phyloP scores from a whole-genome alignment of 2,797 vertebrate species.

The Rousettus madagascariensis region DNA sequence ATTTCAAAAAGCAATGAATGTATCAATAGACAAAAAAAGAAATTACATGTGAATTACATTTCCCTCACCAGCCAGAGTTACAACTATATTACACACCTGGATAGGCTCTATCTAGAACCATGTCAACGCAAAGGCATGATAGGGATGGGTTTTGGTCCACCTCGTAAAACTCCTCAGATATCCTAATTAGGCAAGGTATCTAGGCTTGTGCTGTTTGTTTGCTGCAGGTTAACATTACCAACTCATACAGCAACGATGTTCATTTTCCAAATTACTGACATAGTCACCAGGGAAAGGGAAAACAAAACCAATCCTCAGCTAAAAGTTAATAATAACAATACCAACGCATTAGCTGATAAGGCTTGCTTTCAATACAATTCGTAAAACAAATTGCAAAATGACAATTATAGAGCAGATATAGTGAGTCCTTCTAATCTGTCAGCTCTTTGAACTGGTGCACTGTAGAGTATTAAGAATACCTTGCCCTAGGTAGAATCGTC shows the following conservation, averaged over 20 bases:
- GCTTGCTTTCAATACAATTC: not conserved
- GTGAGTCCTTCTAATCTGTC: not conserved
- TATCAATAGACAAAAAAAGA: not conserved
- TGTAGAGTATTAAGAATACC: not conserved
- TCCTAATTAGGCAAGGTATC: not conserved
- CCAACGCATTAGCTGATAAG: not conserved
- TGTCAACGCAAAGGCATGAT: not conserved
- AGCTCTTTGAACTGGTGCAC: not conserved
- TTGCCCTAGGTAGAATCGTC: not conserved
- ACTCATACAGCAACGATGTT: not conserved
- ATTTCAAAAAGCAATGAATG: not conserved
- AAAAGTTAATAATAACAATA: slow-evolving; percentile 13
- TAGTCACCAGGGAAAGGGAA: not conserved
- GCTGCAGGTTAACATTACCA: not conserved
- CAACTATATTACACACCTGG: not conserved
- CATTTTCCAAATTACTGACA: not conserved
- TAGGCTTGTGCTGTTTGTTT: not conserved
- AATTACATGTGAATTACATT: not conserved
- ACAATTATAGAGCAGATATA: not conserved
- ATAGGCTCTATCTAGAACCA: not conserved
- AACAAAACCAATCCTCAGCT: not conserved
- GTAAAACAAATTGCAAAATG: not conserved
- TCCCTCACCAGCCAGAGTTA: not conserved
- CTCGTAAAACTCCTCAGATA: not conserved
- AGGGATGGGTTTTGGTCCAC: not conserved